Conservation (phyloP, 30 jellyfish, hydroid and myxozoan species). For the Nemopilema nomurai region DNA sequence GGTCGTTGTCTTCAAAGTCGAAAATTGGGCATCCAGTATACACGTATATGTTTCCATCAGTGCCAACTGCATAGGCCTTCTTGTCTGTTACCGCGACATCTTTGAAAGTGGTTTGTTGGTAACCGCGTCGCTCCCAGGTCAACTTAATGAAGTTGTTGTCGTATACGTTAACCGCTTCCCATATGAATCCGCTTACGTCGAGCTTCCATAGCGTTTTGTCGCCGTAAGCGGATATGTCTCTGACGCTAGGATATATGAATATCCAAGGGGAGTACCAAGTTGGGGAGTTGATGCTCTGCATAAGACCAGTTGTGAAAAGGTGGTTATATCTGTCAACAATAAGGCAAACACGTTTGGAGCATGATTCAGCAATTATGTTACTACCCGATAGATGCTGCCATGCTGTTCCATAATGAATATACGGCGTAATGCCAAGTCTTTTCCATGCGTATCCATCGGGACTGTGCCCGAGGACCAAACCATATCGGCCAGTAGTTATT, state of each 20-base stretch:
- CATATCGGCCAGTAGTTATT: constrained; percentile 44
- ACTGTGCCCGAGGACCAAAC: constrained; percentile 34
- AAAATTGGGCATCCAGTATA: constrained; percentile 55
- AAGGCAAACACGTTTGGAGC: constrained; percentile 32
- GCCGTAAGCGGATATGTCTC: constrained; percentile 37
- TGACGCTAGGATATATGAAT: not conserved
- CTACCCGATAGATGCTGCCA: constrained; percentile 4
- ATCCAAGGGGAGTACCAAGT: constrained; percentile 16
- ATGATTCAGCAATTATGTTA: not conserved
- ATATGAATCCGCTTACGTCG: constrained; percentile 10
- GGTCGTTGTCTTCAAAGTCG: constrained; percentile 48
- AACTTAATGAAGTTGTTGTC: constrained; percentile 16
- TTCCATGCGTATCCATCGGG: not conserved
- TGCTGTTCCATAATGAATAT: not conserved
- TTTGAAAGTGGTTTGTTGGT: constrained; percentile 12
- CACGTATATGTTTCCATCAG: constrained; percentile 18
- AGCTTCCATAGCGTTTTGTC: constrained; percentile 37
- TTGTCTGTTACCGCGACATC: constrained; percentile 48
- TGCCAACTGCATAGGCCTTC: constrained; percentile 30
- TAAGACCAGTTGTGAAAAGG: constrained; percentile 18
- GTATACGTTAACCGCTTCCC: constrained; percentile 48
- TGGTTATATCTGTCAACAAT: not conserved
- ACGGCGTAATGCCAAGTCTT: constrained; percentile 4
- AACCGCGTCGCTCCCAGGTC: constrained; percentile 48
- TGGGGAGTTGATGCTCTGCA: constrained; percentile 28